Evolutionary conservation across 2,113 vertebrate genomes (phyloP).

Genomic region (Pseudonaja textilis): DNA sequence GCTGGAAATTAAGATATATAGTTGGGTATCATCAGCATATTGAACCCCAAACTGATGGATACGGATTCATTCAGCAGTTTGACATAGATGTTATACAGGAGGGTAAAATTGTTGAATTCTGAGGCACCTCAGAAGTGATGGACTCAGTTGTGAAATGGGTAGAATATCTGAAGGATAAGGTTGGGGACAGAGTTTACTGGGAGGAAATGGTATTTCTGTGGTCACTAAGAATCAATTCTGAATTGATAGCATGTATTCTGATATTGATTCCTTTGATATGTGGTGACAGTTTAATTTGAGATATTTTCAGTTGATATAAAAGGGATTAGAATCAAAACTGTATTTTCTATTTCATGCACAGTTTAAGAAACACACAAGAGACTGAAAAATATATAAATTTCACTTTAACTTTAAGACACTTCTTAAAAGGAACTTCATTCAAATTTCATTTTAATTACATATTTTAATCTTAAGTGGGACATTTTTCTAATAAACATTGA

Average conservation of each 20-base stretch:
- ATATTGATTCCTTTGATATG: neutral
- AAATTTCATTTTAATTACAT: neutral
- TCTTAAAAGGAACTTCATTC: neutral
- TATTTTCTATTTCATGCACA: conserved; percentile 1
- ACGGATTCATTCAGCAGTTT: neutral
- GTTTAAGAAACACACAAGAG: conserved; percentile 27
- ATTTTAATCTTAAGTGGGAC: conserved; percentile 19
- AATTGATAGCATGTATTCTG: neutral
- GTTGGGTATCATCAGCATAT: neutral
- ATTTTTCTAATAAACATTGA: conserved; percentile 32
- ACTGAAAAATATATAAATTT: neutral
- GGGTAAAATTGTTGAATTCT: neutral
- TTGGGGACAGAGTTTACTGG: neutral
- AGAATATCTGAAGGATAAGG: neutral
- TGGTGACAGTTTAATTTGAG: neutral
- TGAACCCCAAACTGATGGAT: neutral
- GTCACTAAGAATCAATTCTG: neutral
- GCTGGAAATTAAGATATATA: neutral
- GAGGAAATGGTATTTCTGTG: neutral
- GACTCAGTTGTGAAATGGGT: neutral
- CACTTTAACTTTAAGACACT: neutral
- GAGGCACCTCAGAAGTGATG: neutral
- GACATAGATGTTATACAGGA: neutral
- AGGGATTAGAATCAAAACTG: neutral
- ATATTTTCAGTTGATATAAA: neutral